Evolutionary conservation across 2,113 vertebrate species (phyloP).

Genomic region (Acanthochromis polyacanthus): DNA sequence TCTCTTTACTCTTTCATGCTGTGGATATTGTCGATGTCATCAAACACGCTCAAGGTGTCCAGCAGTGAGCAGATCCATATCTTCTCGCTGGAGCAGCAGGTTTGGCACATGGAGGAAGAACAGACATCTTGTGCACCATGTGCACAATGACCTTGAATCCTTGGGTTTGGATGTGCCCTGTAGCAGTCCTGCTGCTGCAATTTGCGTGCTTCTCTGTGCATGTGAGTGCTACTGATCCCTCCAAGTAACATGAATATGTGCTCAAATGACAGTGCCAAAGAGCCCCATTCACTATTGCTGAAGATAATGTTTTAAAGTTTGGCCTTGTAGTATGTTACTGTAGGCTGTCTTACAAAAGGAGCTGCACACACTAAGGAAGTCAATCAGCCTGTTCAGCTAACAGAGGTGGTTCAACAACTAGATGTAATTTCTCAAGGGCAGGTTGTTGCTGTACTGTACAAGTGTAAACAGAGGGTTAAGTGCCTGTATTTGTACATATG

Average conservation of each 20-base stretch:
- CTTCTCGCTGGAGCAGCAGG: neutral
- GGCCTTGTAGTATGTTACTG: too few relatives aligned
- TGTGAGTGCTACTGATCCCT: neutral
- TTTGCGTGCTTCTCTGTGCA: neutral
- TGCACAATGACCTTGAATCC: neutral
- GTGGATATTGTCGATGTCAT: neutral
- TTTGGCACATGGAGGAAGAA: neutral
- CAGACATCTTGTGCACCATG: neutral
- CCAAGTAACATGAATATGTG: too few relatives aligned
- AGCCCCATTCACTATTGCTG: neutral
- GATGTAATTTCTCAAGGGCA: too few relatives aligned
- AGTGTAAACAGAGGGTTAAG: too few relatives aligned
- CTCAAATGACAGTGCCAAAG: too few relatives aligned
- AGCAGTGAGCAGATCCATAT: slow-evolving; percentile 9
- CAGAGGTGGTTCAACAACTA: too few relatives aligned
- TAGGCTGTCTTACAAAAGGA: too few relatives aligned
- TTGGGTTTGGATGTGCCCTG: neutral
- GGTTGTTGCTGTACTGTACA: too few relatives aligned
- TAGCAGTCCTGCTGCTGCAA: neutral
- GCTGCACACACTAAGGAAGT: too few relatives aligned
- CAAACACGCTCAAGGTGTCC: neutral
- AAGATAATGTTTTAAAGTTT: neutral
- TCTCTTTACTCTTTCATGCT: neutral
- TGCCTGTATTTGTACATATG: too few relatives aligned
- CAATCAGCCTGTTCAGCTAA: too few relatives aligned